phyloP scores from a whole-genome alignment of 2,113 vertebrate genomes.

The Leucopternis melanops region DNA sequence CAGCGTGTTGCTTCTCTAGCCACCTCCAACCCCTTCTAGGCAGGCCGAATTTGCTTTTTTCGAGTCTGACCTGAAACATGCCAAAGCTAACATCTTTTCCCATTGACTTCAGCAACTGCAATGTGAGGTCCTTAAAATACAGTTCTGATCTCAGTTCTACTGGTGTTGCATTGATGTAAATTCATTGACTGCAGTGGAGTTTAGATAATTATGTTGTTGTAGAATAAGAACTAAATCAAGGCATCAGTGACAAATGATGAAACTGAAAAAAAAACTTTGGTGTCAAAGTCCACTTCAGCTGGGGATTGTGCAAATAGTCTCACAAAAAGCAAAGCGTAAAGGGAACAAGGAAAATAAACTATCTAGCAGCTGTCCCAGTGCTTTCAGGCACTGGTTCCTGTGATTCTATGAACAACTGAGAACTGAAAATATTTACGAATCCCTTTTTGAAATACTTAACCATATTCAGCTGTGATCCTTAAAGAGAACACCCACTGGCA shows the following conservation, averaged over 20 bases:
- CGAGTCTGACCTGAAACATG: neutral
- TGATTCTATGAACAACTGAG: neutral
- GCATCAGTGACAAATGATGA: neutral
- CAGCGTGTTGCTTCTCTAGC: accelerated
- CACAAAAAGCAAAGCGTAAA: neutral
- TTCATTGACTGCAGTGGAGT: neutral
- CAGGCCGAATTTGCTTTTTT: neutral
- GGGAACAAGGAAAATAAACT: conserved; percentile 31
- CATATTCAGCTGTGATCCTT: neutral
- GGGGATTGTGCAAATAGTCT: neutral
- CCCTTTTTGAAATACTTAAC: neutral
- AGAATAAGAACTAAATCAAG: neutral
- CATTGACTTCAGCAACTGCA: neutral
- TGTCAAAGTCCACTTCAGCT: neutral
- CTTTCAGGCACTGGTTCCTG: neutral
- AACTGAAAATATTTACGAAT: neutral
- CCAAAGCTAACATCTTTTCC: neutral
- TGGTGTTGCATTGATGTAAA: neutral
- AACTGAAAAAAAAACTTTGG: conserved; percentile 10
- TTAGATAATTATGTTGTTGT: neutral
- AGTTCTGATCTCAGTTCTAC: neutral
- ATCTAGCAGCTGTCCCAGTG: neutral
- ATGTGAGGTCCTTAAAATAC: neutral
- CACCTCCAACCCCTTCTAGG: neutral
- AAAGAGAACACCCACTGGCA: neutral